Evolutionary conservation across 2,888 invertebrate species (phyloP), one percentile per base, ranked within the genome.

Genomic region (Acanthacorydalis orientalis): DNA sequence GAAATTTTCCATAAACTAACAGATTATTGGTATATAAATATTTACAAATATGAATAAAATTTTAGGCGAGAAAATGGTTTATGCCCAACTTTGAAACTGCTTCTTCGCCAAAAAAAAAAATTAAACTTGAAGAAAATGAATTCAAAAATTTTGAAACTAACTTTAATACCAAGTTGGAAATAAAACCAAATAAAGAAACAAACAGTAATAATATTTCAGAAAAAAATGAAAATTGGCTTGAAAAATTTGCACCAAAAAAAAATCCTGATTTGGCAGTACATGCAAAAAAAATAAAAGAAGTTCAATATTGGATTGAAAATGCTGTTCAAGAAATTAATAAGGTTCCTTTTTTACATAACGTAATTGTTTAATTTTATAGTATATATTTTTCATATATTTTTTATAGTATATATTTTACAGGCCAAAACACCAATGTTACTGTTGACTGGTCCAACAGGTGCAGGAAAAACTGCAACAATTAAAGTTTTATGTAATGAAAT

Each of bases 391-490:
- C 7, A 8, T 44, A 4, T 34, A 11, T 34, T 32, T 44, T 39
- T 44, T n/a, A n/a, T n/a, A 14, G n/a, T n/a, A n/a, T n/a, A n/a
- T n/a, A n/a, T n/a, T 50, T 55, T 52, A 31, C 42, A 69, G 57
- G 57, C 56, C 32, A 63, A 66, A 1, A 64, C 68, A 52, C 67
- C 72, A 46, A 74, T 85, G 52, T 65, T 90, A 37, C 61, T 91
- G 4, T 55, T 92, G 16, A 80, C 80, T 7, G 92, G 92, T 0
- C 86, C 91, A 16, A 76, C 89, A 1, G 92, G 92, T 0, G 76
- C 78, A 59, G 90, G 89, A 0, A 92, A 92, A 68, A 85, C 89
- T 1, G 74, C 78, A 1, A 77, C 86, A 1, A 55, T 90, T 1
- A 72, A 69, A 49, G 70, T 78, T 8, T 54, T 90, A 9, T 81